A percentile compares a stretch with the other conserved stretches of the same genome.
Evolutionary conservation across 1,140 invertebrate genomes (phyloP).

Genomic region (Hylaeus volcanicus): DNA sequence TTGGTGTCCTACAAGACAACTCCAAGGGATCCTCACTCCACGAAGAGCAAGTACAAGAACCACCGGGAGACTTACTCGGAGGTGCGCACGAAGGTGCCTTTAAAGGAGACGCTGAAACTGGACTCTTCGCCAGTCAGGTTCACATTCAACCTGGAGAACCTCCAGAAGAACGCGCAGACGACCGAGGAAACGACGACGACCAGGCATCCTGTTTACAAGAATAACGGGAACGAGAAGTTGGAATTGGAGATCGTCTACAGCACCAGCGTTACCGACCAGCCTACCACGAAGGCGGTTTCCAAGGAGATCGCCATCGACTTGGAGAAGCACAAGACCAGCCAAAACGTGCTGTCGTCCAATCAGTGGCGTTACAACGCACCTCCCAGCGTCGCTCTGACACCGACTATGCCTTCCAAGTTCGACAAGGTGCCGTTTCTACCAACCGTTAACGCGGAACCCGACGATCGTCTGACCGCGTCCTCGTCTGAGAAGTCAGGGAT

Average conservation of each 20-base stretch:
- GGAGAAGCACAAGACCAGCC: neutral
- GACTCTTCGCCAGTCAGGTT: constrained; percentile 71
- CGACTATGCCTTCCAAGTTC: constrained; percentile 22
- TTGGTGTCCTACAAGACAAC: constrained; percentile 7
- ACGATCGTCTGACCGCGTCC: neutral
- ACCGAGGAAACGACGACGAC: constrained; percentile 27
- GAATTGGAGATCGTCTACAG: constrained; percentile 67
- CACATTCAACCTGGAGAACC: constrained; percentile 68
- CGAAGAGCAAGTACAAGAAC: constrained; percentile 56
- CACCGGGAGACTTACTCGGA: constrained; percentile 65
- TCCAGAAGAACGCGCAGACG: constrained; percentile 55
- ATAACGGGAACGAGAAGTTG: constrained; percentile 32
- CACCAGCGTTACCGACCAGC: constrained; percentile 59
- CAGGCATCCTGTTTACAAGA: constrained; percentile 53
- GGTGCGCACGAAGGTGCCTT: constrained; percentile 24
- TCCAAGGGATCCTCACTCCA: constrained; percentile 34
- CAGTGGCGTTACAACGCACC: constrained; percentile 75
- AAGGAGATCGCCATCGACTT: constrained; percentile 11
- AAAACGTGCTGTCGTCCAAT: constrained; percentile 55
- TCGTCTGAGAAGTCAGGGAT: neutral
- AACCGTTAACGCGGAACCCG: constrained; percentile 35
- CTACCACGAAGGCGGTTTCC: constrained; percentile 22
- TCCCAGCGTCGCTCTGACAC: constrained; percentile 37
- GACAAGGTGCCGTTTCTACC: constrained; percentile 59
- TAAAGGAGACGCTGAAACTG: constrained; percentile 39